These are phyloP conservation scores for Brassicogethes aeneus DNA, from an alignment of 2,888 invertebrate genomes.

Conservation along the genomic window DNA sequence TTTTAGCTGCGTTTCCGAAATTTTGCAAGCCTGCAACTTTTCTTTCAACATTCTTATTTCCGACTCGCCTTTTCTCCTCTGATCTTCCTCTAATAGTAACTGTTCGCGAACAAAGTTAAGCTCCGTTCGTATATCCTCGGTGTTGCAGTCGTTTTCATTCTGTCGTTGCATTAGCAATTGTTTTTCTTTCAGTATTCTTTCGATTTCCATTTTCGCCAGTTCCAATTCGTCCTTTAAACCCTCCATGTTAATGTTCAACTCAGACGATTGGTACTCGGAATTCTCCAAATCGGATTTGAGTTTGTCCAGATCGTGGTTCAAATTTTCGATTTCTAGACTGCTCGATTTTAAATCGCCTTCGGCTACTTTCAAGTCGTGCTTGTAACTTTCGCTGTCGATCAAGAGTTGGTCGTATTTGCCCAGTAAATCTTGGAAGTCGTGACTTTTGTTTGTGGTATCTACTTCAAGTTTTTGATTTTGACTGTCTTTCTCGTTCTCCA, in stretches of 20 bases:
- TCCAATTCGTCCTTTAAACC: constrained; percentile 34
- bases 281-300: constrained; percentile 39
- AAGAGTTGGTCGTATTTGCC: constrained; percentile 21
- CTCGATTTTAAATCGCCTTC: constrained; percentile 44
- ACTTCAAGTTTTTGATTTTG: constrained; percentile 9
- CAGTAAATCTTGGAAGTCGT: constrained; percentile 29
- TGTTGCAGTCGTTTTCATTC: constrained; percentile 22
- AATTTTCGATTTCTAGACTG: constrained; percentile 50
- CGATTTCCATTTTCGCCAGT: constrained; percentile 28
- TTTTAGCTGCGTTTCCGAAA: constrained; percentile 34
- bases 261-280: constrained; percentile 35
- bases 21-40: constrained; percentile 37
- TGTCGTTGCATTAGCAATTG: constrained; percentile 20
- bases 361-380: constrained; percentile 15
- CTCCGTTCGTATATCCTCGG: constrained; percentile 26
- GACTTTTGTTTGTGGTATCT: constrained; percentile 11
- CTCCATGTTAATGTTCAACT: constrained; percentile 45
- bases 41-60: constrained; percentile 30
- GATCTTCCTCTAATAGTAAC: constrained; percentile 25
- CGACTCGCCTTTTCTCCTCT: constrained; percentile 21
- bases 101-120: constrained; percentile 28
- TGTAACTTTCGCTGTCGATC: constrained; percentile 19
- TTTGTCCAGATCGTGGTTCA: constrained; percentile 45
- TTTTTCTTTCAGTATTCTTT: constrained; percentile 29
- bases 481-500: constrained; percentile 6